Base-by-base conservation (phyloP, 1,140 invertebrate species). In the Zaprionus tsacasi region DNA sequence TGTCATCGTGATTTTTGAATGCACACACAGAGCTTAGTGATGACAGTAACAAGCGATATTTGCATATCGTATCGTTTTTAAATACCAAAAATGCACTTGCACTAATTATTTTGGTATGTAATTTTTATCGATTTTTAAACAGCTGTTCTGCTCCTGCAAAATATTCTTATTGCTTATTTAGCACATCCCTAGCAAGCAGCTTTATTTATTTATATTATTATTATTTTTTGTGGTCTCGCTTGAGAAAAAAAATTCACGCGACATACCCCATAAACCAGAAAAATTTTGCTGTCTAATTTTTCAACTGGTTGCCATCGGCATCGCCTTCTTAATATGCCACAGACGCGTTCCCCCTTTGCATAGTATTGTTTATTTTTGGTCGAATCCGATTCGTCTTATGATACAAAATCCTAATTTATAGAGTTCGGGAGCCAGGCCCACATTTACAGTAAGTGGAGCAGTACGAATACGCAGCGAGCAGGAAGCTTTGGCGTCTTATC, bases 241-340 rank as follows among this genome's bases (percentile, higher is more conserved):
- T 60, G 33, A 56, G 17, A 56, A 63, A 56, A 63, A 54, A 73
- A 79, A 82, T 79, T 74, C 80, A 80, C 80, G 77, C 83, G 80
- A 87, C 83, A 87, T 75, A 67, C 56, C 72, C 79, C 79, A 88
- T 82, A 87, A 82, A 79, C 65, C 79, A 70, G 59, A 70, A 70
- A 72, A 64, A 48, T 64, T 63, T 58, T 78, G 50, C 63, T 78
- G 80, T 82, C 80, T 78, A 88, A 87, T 83, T 78, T 82, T 80
- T 75, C 70, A 88, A 82, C 83, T 82, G 76, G 79, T 88, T 17
- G 68, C 27, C 54, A 25, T 43, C 63, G 33, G 25, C 54, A 38
- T 30, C 17, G 54, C 43, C 43, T 55, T 82, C 70, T 82, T 71
- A 79, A 87, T 82, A 82, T 87, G 70, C 76, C 54, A 43, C 72